Conservation (phyloP, 2,113 vertebrate species). For the Caranx melampygus region DNA sequence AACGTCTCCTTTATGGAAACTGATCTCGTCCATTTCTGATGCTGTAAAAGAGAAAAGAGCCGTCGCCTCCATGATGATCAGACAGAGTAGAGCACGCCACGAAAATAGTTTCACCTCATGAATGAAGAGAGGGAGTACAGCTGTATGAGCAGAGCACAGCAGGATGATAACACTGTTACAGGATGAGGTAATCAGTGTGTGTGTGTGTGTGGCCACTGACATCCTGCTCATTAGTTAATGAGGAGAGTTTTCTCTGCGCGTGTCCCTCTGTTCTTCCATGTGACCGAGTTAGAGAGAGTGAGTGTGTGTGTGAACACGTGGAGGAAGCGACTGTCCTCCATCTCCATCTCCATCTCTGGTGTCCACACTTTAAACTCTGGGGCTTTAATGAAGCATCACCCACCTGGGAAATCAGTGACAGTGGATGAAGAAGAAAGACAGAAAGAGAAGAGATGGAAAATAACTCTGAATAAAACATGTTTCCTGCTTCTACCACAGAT, state of each 20-base stretch:
- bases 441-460: constrained; percentile 6
- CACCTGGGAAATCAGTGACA: constrained; percentile 51
- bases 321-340: constrained; percentile 20
- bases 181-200: constrained; percentile 58
- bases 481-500: neutral
- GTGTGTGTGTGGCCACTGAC: constrained; percentile 42
- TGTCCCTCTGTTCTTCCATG: constrained; percentile 60
- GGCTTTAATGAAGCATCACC: constrained; percentile 30
- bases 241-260: constrained; percentile 51
- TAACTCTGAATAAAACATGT: constrained; percentile 20
- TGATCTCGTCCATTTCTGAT: constrained; percentile 88
- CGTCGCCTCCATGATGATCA: constrained; percentile 88
- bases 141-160: constrained; percentile 37
- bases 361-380: constrained; percentile 31
- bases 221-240: constrained; percentile 76
- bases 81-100: neutral
- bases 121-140: constrained; percentile 38
- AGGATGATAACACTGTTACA: constrained; percentile 6
- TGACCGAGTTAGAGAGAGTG: constrained; percentile 38
- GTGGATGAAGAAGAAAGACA: neutral
- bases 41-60: constrained; percentile 91
- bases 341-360: constrained; percentile 28
- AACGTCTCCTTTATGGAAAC: constrained; percentile 90
- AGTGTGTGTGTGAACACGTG: constrained; percentile 54
- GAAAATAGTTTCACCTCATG: constrained; percentile 49